A percentile compares a stretch with the other conserved stretches of the same genome.
phyloP scores from a whole-genome alignment of 2,797 vertebrate genomes.

The Helostoma temminkii region DNA sequence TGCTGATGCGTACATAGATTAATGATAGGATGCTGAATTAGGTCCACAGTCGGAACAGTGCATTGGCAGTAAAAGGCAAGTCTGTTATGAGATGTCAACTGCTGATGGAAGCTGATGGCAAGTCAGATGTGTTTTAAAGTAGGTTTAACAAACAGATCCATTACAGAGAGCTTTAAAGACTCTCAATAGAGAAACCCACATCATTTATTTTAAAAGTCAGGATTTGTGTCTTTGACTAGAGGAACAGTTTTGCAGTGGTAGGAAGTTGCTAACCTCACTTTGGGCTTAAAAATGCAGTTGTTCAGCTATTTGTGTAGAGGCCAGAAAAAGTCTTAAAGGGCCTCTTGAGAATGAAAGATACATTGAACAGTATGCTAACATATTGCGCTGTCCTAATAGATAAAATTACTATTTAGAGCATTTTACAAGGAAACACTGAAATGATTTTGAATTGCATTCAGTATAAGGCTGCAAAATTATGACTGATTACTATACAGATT shows the following conservation, averaged over 20 bases:
- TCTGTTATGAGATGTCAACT: conserved; percentile 72
- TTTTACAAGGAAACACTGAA: too few species aligned
- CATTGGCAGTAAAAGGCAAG: conserved; percentile 87
- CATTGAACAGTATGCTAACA: too few species aligned
- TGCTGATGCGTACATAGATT: conserved; percentile 87
- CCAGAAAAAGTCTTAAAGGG: too few species aligned
- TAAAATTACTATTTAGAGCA: too few species aligned
- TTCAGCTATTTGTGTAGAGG: too few species aligned
- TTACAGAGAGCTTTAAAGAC: conserved; percentile 34
- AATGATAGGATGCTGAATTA: conserved; percentile 86
- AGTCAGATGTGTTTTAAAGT: conserved; percentile 55
- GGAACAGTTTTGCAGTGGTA: not conserved
- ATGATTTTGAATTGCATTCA: too few species aligned
- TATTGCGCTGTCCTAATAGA: too few species aligned
- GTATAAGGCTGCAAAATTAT: too few species aligned
- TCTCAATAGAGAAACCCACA: too few species aligned
- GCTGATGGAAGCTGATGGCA: conserved; percentile 82
- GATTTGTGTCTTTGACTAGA: not conserved
- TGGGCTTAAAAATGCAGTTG: too few species aligned
- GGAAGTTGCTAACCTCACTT: not conserved
- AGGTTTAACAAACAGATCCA: conserved; percentile 49
- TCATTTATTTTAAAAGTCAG: conserved; percentile 32
- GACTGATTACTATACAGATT: too few species aligned
- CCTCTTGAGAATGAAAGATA: too few species aligned
- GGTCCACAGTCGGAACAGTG: conserved; percentile 77